Evolutionary conservation across 2,113 vertebrate species (phyloP), one percentile per base, ranked within the genome.

Genomic region (Gopherus evgoodei): DNA sequence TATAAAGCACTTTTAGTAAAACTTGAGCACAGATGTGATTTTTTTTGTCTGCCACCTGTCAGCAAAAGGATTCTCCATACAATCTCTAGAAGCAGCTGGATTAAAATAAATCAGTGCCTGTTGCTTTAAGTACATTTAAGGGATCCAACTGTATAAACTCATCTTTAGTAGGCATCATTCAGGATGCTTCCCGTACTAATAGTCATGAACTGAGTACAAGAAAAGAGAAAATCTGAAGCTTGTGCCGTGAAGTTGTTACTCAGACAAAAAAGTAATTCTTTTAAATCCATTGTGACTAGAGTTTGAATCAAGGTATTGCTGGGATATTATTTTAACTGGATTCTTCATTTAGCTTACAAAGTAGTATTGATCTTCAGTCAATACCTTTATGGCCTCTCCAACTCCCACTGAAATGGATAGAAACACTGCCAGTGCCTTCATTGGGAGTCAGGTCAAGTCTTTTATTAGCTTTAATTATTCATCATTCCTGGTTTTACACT

Each of bases 51-150:
- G 83, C 81, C 53, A 91, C 87, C 84, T 94, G 90, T 92, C 94
- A 91, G 76, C 87, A 96, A 85, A 88, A 93, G 91, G 82, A 83
- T 53, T 83, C 85, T 90, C 93, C 93, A 94, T 95, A 86, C 89
- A 95, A 88, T 91, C 97, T 93, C 96, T 96, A 93, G 96, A 97
- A 97, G 90, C 91, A 95, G 91, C 49, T 16, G 47, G 89, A 98
- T 90, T 96, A 96, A 97, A 97, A 97, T 90, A 87, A 95, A 89
- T 53, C 38, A 59, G 5, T 52, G 53, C 21, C 49, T 35, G 83
- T 95, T 65, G 56, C 79, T 93, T 98, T 86, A 94, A 93, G 62
- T 84, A 81, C 91, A 96, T 31, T 91, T 90, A 84, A 92, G 82
- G 90, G 91, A 91, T 88, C 75, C 84, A 90, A 31, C 22, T 69